phyloP scores from a whole-genome alignment of 1,140 invertebrate genomes.

The Platyscapa corneri region DNA sequence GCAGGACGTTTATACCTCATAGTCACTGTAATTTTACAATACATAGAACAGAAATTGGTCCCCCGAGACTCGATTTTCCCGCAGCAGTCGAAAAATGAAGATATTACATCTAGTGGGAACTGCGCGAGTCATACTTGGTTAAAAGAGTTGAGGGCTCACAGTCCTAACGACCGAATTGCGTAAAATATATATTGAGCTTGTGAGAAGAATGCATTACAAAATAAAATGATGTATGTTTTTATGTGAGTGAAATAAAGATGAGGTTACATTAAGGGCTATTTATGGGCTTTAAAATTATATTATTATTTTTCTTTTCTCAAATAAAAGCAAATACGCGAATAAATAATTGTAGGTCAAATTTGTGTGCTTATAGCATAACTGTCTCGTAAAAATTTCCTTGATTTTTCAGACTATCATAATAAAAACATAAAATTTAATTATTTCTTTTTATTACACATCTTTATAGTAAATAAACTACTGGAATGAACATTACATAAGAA shows the following conservation, averaged over 20 bases:
- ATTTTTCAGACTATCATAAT: background rate
- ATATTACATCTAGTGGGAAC: background rate
- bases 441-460: background rate
- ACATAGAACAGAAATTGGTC: background rate
- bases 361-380: background rate
- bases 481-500: background rate
- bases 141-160: background rate
- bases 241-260: background rate
- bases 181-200: background rate
- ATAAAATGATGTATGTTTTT: background rate
- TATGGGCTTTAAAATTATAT: background rate
- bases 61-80: background rate
- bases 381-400: conserved; percentile 4
- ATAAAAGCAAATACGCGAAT: background rate
- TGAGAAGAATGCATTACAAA: background rate
- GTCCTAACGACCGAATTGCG: background rate
- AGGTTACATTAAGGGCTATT: background rate
- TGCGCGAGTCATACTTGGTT: background rate
- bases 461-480: background rate
- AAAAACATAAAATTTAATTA: conserved; percentile 11
- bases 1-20: background rate
- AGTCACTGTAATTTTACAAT: background rate
- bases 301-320: background rate
- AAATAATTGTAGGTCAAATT: background rate
- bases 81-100: background rate